Evolutionary conservation across 1,140 invertebrate species (phyloP), one percentile per base, ranked within the genome.

Genomic region (Rhagoletis zephyria): DNA sequence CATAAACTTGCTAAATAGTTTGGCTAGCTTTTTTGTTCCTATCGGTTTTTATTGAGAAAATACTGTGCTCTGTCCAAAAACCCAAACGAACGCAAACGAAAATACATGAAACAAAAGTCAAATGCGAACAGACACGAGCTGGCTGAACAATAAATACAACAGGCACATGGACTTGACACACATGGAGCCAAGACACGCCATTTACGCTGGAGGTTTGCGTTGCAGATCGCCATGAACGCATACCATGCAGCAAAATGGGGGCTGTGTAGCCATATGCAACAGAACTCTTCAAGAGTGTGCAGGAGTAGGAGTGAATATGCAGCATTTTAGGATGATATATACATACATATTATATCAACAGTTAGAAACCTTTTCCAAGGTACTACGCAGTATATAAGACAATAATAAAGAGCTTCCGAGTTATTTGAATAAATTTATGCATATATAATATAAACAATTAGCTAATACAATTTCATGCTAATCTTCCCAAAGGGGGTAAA

Each of bases 121-220:
- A 74, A 74, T 74, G 67, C 67, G 67, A 74, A 48, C 67, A 74
- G 45, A 48, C 67, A 74, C 67, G 67, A 74, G 67, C 67, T 74
- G 12, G 42, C 45, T 74, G 67, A 74, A 74, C 67, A 74, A 40
- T 16, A 74, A 74, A 74, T 74, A 74, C 67, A 74, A 74, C 42
- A 45, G 42, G 67, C 67, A 74, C 67, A 74, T 48, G 67, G 67
- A 74, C 67, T 74, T 74, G 67, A 74, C 67, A 74, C 67, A 74
- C 67, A 74, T 74, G 67, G 67, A 74, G 67, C 42, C 67, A 74
- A 74, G 67, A 74, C 67, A 74, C 67, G 67, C 67, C 67, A 74
- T 74, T 74, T 74, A 42, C 67, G 67, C 67, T 74, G 67, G 67
- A 74, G 67, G 40, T 74, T 74, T 74, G 45, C 67, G 40, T 74